A percentile compares a stretch with the other conserved stretches of the same genome.
Evolutionary conservation across 2,797 vertebrate species (phyloP).

Genomic region (Protosalanx chinensis): DNA sequence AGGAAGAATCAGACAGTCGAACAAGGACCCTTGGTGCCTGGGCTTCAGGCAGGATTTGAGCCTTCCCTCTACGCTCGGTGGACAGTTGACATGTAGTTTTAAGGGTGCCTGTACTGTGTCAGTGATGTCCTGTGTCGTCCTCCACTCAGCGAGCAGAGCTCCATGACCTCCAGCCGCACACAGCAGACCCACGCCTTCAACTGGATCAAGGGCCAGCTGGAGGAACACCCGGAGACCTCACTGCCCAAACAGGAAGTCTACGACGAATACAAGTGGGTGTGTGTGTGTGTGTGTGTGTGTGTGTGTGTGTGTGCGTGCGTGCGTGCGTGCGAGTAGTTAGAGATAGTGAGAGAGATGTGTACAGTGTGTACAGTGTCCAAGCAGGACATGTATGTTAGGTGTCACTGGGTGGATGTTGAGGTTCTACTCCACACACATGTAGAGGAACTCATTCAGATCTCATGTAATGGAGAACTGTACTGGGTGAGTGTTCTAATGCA

Average conservation of each 20-base stretch:
- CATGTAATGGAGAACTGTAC: too few relatives aligned
- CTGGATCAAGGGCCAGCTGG: constrained; percentile 95
- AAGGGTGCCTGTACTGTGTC: not conserved
- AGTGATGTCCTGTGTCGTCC: not conserved
- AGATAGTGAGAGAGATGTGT: too few relatives aligned
- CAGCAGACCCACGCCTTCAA: constrained; percentile 97
- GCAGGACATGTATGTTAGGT: too few relatives aligned
- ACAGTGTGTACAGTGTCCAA: too few relatives aligned
- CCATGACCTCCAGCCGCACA: constrained; percentile 91
- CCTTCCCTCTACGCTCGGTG: not conserved
- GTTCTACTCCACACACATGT: too few relatives aligned
- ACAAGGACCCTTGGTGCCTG: too few relatives aligned
- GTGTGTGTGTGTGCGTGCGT: too few relatives aligned
- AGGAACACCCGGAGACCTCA: constrained; percentile 96
- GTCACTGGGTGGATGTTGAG: too few relatives aligned
- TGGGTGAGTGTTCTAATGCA: too few relatives aligned
- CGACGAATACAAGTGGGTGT: constrained; percentile 96
- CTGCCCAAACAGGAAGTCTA: constrained; percentile 99
- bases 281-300: not conserved
- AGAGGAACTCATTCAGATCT: too few relatives aligned
- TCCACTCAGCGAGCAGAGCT: constrained; percentile 83
- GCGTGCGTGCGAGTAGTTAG: too few relatives aligned
- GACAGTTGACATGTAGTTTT: not conserved
- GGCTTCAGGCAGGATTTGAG: too few relatives aligned
- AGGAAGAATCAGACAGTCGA: not conserved